Base-by-base conservation (phyloP, 2,888 invertebrate species). In the Aleiodes leptofemur region DNA sequence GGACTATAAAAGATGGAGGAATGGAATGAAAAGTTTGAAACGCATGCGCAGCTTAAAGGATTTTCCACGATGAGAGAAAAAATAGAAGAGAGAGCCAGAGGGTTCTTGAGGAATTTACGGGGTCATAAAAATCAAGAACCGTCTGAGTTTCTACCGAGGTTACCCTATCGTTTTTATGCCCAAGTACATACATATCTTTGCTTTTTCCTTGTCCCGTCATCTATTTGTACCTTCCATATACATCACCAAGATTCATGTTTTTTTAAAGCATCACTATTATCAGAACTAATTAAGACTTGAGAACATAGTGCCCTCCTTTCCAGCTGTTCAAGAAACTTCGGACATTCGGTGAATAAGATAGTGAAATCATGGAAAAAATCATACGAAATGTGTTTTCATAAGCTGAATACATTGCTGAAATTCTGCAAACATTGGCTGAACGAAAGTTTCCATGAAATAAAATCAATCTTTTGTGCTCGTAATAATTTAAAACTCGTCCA, bases 51-150 rank as follows among this genome's bases (percentile, higher is more conserved):
- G 9, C 3, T 43, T 43, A 43, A 3, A 43, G 9, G 43, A 43
- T 43, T 43, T 9, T 43, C 7, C 43, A 71, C 64, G 72, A 64
- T 69, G 69, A 56, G 72, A 43, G 68, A 72, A 76, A 74, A 71
- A 34, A 34, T 23, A 23, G 23, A 71, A 69, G 73, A 71, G 75
- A 77, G 81, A 82, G 79, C 77, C 77, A 76, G 80, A 76, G 78
- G 77, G 81, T 82, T 85, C 84, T 79, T 80, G 23, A 80, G 86
- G 86, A 89, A 89, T 89, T 89, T 89, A 89, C 89, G 86, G 82
- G 86, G 85, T 87, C 89, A 85, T 89, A 89, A 89, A 89, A 89
- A 89, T 89, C 89, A 89, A 88, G 89, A 86, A 88, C 85, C 88
- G 84, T 85, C 87, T 85, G 85, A 81, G 82, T 79, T 81, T 81